Evolutionary conservation across 2,888 invertebrate species (phyloP).

Genomic region (Pyrrhia umbra): DNA sequence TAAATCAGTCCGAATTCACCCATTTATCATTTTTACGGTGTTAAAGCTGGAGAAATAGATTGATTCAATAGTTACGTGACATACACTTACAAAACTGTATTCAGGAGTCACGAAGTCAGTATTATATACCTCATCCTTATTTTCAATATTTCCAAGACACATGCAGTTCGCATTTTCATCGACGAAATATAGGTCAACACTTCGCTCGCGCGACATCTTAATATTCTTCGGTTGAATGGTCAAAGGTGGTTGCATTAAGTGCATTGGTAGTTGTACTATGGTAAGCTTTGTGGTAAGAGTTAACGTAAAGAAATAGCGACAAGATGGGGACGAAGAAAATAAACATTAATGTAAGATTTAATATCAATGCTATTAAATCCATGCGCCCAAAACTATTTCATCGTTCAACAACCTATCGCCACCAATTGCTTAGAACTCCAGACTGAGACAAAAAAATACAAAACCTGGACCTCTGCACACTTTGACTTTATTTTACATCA

Average conservation of each 20-base stretch:
- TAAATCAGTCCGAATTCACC: too few relatives aligned
- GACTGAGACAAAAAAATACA: too few relatives aligned
- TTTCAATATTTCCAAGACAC: slow-evolving; percentile 24
- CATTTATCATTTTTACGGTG: neutral
- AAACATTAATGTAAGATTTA: too few relatives aligned
- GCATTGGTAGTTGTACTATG: slow-evolving; percentile 18
- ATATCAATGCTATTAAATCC: too few relatives aligned
- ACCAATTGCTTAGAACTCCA: too few relatives aligned
- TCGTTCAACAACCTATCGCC: too few relatives aligned
- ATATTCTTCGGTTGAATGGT: slow-evolving; percentile 35
- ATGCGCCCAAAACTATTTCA: too few relatives aligned
- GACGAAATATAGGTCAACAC: slow-evolving; percentile 43
- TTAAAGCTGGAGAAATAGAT: neutral
- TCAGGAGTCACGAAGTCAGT: neutral
- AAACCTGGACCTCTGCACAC: too few relatives aligned
- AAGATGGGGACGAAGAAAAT: too few relatives aligned
- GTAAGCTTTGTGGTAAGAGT: neutral
- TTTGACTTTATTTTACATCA: too few relatives aligned
- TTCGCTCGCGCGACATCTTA: slow-evolving; percentile 21
- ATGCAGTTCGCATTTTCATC: slow-evolving; percentile 18
- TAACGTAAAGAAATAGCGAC: neutral
- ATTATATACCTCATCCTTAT: slow-evolving; percentile 7
- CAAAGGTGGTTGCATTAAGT: slow-evolving; percentile 32
- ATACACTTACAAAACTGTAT: neutral
- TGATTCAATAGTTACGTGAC: neutral